These are phyloP conservation scores for Podargus strigoides DNA, from an alignment of 2,797 vertebrate genomes.

Conservation along the genomic window DNA sequence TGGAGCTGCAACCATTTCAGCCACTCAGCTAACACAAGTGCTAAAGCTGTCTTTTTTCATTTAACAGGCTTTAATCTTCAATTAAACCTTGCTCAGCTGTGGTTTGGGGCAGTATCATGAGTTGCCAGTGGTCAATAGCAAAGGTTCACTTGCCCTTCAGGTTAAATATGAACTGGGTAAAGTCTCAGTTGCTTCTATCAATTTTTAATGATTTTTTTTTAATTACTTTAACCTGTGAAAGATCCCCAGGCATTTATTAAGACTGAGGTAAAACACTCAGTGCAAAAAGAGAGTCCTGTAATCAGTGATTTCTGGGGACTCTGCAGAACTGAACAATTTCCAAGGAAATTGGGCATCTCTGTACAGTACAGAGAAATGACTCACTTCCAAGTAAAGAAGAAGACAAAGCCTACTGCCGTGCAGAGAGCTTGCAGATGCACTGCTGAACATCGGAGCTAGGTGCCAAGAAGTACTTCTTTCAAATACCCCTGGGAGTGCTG, in stretches of 20 bases:
- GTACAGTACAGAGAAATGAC: slow-evolving; percentile 28
- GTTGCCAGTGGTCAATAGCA: background rate
- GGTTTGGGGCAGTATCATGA: background rate
- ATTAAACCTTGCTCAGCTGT: background rate
- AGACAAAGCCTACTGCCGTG: background rate
- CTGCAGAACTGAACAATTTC: slow-evolving; percentile 27
- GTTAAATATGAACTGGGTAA: background rate
- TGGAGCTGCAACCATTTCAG: background rate
- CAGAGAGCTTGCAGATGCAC: slow-evolving; percentile 24
- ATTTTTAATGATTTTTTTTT: background rate
- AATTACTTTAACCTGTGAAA: background rate
- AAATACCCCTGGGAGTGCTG: background rate
- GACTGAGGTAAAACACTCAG: background rate
- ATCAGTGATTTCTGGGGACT: background rate
- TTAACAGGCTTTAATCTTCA: background rate
- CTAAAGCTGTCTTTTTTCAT: background rate
- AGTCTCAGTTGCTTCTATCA: background rate
- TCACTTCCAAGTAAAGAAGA: slow-evolving; percentile 14
- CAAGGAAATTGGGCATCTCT: slow-evolving; percentile 27
- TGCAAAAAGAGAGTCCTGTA: background rate
- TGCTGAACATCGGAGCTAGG: background rate
- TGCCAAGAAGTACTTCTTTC: background rate
- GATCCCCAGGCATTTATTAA: background rate
- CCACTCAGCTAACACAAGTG: background rate
- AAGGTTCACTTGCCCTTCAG: background rate